Percentiles rank a stretch among this genome's conserved stretches.
Evolutionary conservation across 1,140 invertebrate species (phyloP).

Genomic region (Orchesella cincta): DNA sequence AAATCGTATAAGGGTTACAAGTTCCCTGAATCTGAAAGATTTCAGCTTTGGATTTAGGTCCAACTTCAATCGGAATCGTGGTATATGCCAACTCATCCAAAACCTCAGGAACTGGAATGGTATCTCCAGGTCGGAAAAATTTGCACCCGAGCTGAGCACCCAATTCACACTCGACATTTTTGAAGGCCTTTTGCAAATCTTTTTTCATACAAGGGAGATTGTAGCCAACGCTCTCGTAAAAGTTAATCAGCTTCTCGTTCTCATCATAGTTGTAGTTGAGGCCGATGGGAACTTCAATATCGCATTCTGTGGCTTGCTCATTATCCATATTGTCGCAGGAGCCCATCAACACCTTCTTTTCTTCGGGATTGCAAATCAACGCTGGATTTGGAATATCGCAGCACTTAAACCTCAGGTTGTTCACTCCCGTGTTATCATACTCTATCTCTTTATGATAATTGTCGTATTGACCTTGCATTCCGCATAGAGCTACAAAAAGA

Average conservation of each 20-base stretch:
- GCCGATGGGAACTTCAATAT: conserved; percentile 33
- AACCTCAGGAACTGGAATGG: too few species aligned
- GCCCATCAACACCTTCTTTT: conserved; percentile 9
- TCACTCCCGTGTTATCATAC: conserved; percentile 38
- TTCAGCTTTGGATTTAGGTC: too few species aligned
- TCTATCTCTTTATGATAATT: conserved; percentile 22
- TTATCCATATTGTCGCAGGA: conserved; percentile 20
- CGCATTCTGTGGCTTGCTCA: conserved; percentile 1
- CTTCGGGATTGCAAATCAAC: conserved; percentile 6
- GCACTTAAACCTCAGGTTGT: conserved; percentile 33
- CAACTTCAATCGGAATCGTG: too few species aligned
- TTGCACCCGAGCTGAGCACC: too few species aligned
- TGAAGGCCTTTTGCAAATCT: too few species aligned
- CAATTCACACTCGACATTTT: too few species aligned
- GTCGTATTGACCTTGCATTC: conserved; percentile 25
- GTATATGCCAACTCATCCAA: too few species aligned
- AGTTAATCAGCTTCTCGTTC: conserved; percentile 1
- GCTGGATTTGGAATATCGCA: conserved; percentile 26
- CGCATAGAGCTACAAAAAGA: too few species aligned
- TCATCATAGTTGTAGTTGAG: neutral
- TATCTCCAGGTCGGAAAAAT: too few species aligned
- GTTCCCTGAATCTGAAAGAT: too few species aligned
- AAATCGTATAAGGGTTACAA: too few species aligned
- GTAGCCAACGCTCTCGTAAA: conserved; percentile 36
- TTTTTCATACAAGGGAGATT: too few species aligned